A percentile compares a stretch with the other conserved stretches of the same genome.
Evolutionary conservation across 2,113 vertebrate genomes (phyloP).

Genomic region (Varanus salvator): DNA sequence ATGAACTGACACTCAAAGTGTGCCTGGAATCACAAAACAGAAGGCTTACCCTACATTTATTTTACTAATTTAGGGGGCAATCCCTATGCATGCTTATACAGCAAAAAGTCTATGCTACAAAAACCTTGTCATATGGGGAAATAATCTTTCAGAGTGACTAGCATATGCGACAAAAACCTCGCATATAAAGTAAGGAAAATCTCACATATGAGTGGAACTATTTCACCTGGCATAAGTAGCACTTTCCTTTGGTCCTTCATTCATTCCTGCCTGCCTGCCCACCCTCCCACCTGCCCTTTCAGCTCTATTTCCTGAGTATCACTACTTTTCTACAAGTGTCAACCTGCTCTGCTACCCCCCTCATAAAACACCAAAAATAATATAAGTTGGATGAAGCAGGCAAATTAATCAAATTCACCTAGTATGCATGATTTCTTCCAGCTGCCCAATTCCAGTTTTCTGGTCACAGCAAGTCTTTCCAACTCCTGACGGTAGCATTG

Average conservation of each 20-base stretch:
- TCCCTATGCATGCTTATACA: neutral
- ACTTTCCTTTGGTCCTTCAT: neutral
- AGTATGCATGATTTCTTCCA: conserved; percentile 16
- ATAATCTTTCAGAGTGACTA: neutral
- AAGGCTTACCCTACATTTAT: neutral
- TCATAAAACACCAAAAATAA: neutral
- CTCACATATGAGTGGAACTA: neutral
- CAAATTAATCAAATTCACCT: conserved; percentile 27
- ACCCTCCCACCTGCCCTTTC: neutral
- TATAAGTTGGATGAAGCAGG: conserved; percentile 2
- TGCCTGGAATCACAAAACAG: neutral
- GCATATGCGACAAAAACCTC: no score
- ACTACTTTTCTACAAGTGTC: neutral
- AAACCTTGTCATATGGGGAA: neutral
- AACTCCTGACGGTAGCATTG: neutral
- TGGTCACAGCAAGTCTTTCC: conserved; percentile 10
- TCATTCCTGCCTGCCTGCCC: neutral
- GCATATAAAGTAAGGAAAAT: neutral
- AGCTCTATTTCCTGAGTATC: neutral
- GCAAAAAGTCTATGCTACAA: neutral
- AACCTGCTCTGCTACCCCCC: neutral
- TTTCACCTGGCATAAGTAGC: neutral
- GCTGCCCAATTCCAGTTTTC: conserved; percentile 5
- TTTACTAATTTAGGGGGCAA: neutral
- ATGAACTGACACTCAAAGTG: neutral